A percentile compares a stretch with the other conserved stretches of the same genome.
Evolutionary conservation across 1,140 invertebrate species (phyloP).

Genomic region (Drosophila ambigua): DNA sequence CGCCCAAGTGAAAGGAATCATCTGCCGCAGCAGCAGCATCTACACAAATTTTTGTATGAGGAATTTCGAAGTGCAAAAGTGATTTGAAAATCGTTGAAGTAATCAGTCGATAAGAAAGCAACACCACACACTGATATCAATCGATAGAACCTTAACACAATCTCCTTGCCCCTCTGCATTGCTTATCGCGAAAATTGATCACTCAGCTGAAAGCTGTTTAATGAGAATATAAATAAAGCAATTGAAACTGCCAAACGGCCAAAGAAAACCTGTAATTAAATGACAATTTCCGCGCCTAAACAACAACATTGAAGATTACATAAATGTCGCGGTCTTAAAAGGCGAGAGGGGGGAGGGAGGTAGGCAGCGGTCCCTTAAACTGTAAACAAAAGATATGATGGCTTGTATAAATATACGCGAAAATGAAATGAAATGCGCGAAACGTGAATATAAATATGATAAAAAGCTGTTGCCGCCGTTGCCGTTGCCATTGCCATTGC

Average conservation of each 20-base stretch:
- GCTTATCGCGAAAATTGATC: background rate
- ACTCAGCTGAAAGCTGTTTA: conserved; percentile 12
- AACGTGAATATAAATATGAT: conserved; percentile 56
- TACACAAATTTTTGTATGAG: too few relatives aligned
- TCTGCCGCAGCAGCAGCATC: background rate
- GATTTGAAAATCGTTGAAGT: too few relatives aligned
- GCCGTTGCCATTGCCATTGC: too few relatives aligned
- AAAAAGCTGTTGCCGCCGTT: conserved; percentile 50
- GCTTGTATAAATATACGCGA: conserved; percentile 57
- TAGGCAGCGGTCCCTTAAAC: conserved; percentile 21
- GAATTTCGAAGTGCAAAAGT: too few relatives aligned
- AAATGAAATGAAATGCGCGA: conserved; percentile 23
- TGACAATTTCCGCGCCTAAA: conserved; percentile 3
- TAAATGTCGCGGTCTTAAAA: conserved; percentile 36
- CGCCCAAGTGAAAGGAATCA: background rate
- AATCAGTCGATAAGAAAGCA: too few relatives aligned
- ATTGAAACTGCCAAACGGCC: conserved; percentile 17
- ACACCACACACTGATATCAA: too few relatives aligned
- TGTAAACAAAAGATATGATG: conserved; percentile 48
- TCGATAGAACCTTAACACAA: too few relatives aligned
- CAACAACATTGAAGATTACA: conserved; percentile 40
- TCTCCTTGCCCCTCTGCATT: background rate
- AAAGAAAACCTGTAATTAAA: conserved; percentile 6
- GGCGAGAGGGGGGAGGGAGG: too few relatives aligned
- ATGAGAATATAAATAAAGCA: conserved; percentile 4